Percentiles rank a stretch among this genome's conserved stretches.
Conservation (phyloP, 1,140 invertebrate genomes). For the Aphidius ervi region DNA sequence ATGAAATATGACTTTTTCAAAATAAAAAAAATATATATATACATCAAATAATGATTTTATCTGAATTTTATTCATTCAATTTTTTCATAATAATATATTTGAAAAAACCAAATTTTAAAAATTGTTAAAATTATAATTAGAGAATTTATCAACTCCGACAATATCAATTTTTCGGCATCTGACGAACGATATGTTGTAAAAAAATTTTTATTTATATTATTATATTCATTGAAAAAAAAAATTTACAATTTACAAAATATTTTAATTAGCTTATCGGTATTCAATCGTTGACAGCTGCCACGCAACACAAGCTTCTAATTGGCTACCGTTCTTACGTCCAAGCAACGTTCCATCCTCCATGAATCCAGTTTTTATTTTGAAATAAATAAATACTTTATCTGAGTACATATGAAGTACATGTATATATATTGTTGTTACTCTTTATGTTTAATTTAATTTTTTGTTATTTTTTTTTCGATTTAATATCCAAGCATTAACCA, state of each 20-base stretch:
- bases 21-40: no score
- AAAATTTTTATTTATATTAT: slow-evolving; percentile 4
- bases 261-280: slow-evolving; percentile 52
- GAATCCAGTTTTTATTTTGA: slow-evolving; percentile 28
- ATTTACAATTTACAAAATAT: slow-evolving; percentile 45
- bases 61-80: no score
- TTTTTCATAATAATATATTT: no score
- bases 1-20: no score
- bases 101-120: no score
- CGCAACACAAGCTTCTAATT: slow-evolving; percentile 49
- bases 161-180: slow-evolving; percentile 14
- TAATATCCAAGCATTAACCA: no score
- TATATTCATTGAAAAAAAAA: slow-evolving; percentile 5
- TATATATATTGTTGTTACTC: no score
- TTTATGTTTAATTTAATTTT: slow-evolving; percentile 19
- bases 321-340: slow-evolving; percentile 25
- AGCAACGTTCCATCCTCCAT: no score
- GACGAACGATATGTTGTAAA: neutral
- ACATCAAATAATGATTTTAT: no score
- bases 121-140: no score
- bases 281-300: slow-evolving; percentile 48
- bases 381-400: slow-evolving; percentile 16
- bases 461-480: no score
- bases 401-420: no score
- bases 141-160: neutral